These are phyloP conservation scores for Oxyruncus cristatus DNA, from an alignment of 2,113 vertebrate genomes.

Conservation along the genomic window DNA sequence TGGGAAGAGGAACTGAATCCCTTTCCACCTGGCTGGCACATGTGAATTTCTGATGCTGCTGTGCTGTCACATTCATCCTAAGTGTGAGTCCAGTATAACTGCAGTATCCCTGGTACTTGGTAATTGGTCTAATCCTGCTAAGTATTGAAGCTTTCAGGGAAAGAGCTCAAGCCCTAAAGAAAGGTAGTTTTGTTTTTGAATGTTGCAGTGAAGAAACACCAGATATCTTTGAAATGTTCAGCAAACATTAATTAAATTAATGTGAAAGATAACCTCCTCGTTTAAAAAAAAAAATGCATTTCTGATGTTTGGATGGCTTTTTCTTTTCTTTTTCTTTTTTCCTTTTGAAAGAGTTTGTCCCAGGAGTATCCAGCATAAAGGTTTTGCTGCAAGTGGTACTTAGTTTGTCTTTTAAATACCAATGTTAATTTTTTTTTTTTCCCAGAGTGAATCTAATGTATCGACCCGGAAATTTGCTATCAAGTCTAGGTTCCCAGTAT, in stretches of 20 bases:
- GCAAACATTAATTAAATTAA: background rate
- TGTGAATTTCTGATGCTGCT: background rate
- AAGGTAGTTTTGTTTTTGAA: background rate
- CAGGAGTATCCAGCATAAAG: background rate
- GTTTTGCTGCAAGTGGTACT: background rate
- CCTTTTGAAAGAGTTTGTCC: background rate
- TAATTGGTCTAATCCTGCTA: background rate
- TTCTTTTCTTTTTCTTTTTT: background rate
- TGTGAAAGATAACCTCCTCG: background rate
- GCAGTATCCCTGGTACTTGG: background rate
- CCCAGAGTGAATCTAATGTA: background rate
- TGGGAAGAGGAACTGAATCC: background rate
- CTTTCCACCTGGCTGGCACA: background rate
- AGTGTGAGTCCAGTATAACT: rapidly evolving
- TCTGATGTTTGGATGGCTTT: background rate
- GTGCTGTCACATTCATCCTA: background rate
- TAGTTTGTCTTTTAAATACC: background rate
- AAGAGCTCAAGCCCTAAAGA: background rate
- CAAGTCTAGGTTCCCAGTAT: background rate
- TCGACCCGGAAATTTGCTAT: background rate
- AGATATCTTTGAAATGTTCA: background rate
- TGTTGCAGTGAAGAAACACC: background rate
- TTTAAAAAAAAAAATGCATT: background rate
- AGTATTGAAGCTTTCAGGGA: background rate
- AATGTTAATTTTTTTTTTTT: background rate